Percentiles rank a stretch among this genome's conserved stretches.
phyloP scores from a whole-genome alignment of 2,113 vertebrate genomes.

The Bungarus multicinctus region DNA sequence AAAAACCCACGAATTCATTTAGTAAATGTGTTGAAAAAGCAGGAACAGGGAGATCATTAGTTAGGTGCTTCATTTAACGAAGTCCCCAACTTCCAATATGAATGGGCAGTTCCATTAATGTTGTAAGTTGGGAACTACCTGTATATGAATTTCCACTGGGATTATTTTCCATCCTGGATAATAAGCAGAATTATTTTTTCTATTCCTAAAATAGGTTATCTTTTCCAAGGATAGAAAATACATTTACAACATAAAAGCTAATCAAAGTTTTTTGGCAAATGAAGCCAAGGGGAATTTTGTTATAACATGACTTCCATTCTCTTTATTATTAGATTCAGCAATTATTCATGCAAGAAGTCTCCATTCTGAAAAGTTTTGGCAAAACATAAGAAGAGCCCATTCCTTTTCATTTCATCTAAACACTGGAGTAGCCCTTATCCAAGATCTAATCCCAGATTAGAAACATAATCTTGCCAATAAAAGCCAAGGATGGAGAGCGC shows the following conservation, averaged over 20 bases:
- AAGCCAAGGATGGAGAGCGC: too few relatives aligned
- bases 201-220: conserved; percentile 53
- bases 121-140: too few relatives aligned
- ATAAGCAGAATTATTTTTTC: conserved; percentile 57
- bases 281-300: conserved; percentile 9
- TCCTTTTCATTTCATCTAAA: not conserved
- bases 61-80: too few relatives aligned
- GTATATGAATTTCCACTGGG: conserved; percentile 34
- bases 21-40: too few relatives aligned
- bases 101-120: too few relatives aligned
- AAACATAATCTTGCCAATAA: too few relatives aligned
- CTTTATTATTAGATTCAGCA: conserved; percentile 23
- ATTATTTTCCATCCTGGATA: conserved; percentile 49
- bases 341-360: not conserved
- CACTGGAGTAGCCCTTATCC: not conserved
- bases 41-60: too few relatives aligned
- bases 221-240: conserved; percentile 55
- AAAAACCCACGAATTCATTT: too few relatives aligned
- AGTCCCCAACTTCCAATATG: too few relatives aligned
- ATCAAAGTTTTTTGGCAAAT: conserved; percentile 36
- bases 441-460: too few relatives aligned
- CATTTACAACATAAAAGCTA: conserved; percentile 48
- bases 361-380: not conserved
- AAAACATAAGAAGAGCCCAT: not conserved
- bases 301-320: conserved; percentile 12